Conservation (phyloP, 2,797 vertebrate genomes). For the Varecia variegata region DNA sequence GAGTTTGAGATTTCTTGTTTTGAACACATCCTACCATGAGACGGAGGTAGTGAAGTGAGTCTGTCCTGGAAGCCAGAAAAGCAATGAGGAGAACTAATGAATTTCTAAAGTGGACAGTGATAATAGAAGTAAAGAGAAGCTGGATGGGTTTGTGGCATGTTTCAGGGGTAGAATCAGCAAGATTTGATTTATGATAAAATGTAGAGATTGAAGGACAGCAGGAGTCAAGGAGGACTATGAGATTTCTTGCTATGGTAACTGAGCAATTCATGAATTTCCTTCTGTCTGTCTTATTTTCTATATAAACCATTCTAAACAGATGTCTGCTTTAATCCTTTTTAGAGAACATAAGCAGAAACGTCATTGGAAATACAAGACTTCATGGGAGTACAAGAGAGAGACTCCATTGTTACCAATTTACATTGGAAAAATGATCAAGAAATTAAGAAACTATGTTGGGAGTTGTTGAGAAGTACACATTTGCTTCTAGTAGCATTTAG, state of each 20-base stretch:
- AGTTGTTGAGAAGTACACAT: neutral
- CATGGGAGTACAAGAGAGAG: neutral
- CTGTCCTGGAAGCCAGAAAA: neutral
- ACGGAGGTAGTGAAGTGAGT: neutral
- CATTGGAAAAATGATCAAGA: neutral
- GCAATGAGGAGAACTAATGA: neutral
- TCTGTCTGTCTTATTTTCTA: neutral
- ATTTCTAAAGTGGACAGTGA: neutral
- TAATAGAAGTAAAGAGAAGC: neutral
- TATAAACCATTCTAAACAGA: neutral
- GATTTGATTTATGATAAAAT: neutral
- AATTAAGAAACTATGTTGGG: neutral
- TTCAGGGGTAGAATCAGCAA: neutral
- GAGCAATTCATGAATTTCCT: neutral
- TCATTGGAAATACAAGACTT: neutral
- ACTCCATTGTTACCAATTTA: neutral
- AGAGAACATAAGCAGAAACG: neutral
- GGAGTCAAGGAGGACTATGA: neutral
- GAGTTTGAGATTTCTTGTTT: neutral
- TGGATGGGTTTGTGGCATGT: neutral
- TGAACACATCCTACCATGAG: neutral
- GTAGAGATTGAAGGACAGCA: neutral
- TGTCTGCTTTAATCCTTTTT: neutral
- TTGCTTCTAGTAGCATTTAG: neutral
- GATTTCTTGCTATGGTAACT: neutral